Conservation (phyloP, 2,888 invertebrate species). For the Ormyrus labotus region DNA sequence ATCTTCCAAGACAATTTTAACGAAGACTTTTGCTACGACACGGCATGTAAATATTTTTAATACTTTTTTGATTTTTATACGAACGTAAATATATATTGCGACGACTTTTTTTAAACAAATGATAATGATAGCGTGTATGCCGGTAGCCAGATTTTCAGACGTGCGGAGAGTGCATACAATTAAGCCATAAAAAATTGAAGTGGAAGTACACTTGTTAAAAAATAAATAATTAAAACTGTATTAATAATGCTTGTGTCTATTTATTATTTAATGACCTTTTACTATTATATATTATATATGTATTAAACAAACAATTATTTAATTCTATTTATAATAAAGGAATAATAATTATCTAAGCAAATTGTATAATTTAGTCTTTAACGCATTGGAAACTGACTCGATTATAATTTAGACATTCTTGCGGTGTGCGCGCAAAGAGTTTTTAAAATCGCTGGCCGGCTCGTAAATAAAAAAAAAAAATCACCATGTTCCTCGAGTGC, state of each 20-base stretch:
- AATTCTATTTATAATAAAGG: not conserved
- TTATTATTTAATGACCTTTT: not conserved
- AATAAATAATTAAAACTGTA: slow-evolving; percentile 45
- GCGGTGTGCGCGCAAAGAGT: not conserved
- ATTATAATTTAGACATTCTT: not conserved
- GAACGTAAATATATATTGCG: not conserved
- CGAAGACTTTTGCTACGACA: slow-evolving; percentile 15
- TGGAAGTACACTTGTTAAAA: slow-evolving; percentile 51
- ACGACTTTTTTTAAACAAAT: slow-evolving; percentile 9
- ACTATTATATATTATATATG: not conserved
- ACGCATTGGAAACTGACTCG: not conserved
- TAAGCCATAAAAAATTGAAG: slow-evolving; percentile 45
- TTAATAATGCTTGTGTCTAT: slow-evolving; percentile 16
- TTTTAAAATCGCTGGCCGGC: too few relatives aligned
- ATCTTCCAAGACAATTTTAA: slow-evolving; percentile 9
- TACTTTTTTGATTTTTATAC: not conserved
- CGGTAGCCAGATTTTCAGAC: slow-evolving; percentile 13
- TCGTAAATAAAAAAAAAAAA: too few relatives aligned
- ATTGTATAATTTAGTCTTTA: too few relatives aligned
- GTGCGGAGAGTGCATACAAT: slow-evolving; percentile 38
- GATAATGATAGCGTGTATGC: slow-evolving; percentile 12
- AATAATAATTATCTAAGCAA: too few relatives aligned
- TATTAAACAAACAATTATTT: too few relatives aligned
- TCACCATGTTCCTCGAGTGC: too few relatives aligned
- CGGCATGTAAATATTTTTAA: slow-evolving; percentile 45